Evolutionary conservation across 2,888 invertebrate genomes (phyloP), one percentile per base, ranked within the genome.

Genomic region (Temnothorax rugatulus): DNA sequence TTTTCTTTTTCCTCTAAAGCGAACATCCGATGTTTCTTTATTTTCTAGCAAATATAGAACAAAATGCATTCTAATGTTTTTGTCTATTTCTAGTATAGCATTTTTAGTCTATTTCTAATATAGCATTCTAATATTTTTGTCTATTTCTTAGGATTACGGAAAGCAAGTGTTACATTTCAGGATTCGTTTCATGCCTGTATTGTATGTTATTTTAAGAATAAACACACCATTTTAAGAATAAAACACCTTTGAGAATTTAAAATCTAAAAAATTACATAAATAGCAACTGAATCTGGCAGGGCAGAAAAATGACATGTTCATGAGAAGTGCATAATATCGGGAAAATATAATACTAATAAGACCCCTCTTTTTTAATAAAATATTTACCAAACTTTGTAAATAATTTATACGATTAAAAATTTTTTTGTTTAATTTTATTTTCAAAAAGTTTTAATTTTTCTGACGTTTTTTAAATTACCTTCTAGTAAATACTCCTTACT

Each of bases 21-120:
- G 29, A n/a, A 50, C 29, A 50, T 50, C n/a, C 1, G 29, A 64
- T 44, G n/a, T 25, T 64, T 38, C 7, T 38, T 11, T 5, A 75
- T 75, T 50, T 38, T 21, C 34, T 61, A 59, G n/a, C 61, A 74
- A 25, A 66, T 64, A 47, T 18, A 9, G 18, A 25, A 66, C 21
- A 66, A 47, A 47, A 41, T 44, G 25, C 29, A 18, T 25, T 41
- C 21, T 41, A 64, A 64, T 64, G 21, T 64, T 66, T 25, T 29
- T 18, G 2, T 66, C 21, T 64, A 44, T 44, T 41, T 64, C 7
- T 64, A 29, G 29, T 29, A 29, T 29, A 29, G 29, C 3, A 29
- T 29, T 29, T 3, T 3, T 29, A 29, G 3, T 29, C 29, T 29
- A 29, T 29, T 29, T 29, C 29, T 29, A 29, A 29, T 29, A 29